phyloP scores from a whole-genome alignment of 2,888 invertebrate genomes.

The Epsilonema sp. region DNA sequence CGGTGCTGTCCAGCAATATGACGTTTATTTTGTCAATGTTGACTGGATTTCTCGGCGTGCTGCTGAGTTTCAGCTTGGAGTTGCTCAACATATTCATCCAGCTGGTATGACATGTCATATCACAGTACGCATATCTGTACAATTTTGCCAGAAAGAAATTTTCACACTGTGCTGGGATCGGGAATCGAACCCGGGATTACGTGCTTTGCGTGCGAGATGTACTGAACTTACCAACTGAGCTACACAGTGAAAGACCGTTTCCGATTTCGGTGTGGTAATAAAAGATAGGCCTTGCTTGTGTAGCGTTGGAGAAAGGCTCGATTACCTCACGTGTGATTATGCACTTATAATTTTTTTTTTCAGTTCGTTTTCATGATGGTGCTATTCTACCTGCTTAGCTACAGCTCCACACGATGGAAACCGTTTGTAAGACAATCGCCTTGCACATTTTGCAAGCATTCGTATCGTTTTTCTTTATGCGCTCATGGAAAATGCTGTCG shows the following conservation, averaged over 20 bases:
- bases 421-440: slow-evolving; percentile 60
- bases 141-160: no score
- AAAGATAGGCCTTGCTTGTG: no score
- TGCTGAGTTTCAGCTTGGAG: slow-evolving; percentile 26
- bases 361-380: slow-evolving; percentile 91
- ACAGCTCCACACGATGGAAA: slow-evolving; percentile 64
- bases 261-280: no score
- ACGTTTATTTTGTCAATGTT: slow-evolving; percentile 18
- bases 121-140: not conserved
- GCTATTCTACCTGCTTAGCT: slow-evolving; percentile 76
- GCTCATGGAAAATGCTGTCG: no score
- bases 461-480: slow-evolving; percentile 57
- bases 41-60: slow-evolving; percentile 17
- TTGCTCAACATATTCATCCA: slow-evolving; percentile 24
- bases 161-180: no score
- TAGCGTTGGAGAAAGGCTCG: no score
- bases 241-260: no score
- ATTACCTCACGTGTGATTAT: not conserved
- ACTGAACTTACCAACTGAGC: no score
- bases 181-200: no score
- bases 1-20: slow-evolving; percentile 19
- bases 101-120: slow-evolving; percentile 12
- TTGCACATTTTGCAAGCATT: not conserved
- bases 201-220: no score
- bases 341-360: not conserved